Evolutionary conservation across 37 sponge, comb jelly and placozoan species (phyloP), one percentile per base, ranked within the genome.

Genomic region (Ianthella basta): DNA sequence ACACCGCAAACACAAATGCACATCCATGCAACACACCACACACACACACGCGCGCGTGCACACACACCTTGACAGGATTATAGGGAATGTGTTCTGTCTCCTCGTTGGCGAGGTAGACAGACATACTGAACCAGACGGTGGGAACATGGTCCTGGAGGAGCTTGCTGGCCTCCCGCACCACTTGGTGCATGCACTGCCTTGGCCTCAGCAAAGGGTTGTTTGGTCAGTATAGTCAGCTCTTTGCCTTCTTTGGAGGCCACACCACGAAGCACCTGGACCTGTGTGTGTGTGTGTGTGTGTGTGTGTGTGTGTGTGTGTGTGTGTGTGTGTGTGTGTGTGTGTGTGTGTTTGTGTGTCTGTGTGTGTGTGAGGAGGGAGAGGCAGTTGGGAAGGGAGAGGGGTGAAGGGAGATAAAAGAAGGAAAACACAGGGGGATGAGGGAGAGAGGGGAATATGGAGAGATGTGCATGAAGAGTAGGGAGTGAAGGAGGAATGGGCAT

Each of bases 71-170:
- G 54, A 96, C 81, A 10, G 99, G 99, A 68, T 91, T 79, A 60
- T 97, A 99, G 10, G 97, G 94, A 50, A 99, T 99, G 41, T 91
- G 86, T 59, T 97, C 97, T 36, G 97, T 97, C 54, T 99, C 99
- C 33, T 89, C 88, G 75, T 95, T 97, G 59, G 98, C 94, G 29
- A 99, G 90, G 54, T 99, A 99, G 32, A 98, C 86, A 14, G 86
- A 23, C 84, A 95, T 85, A 41, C 86, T 83, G 61, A 41, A 84
- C 80, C 59, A 61, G 32, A 98, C 18, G 21, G 57, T 64, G 1
- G 98, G 94, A 4, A 93, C 61, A 27, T 88, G 80, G 3, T 67
- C 20, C 83, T 84, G 88, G 20, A 96, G 27, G 60, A 91, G 56
- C 70, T 85, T 88, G 30, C 63, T 88, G 27, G 63, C 79, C 60